Base-by-base conservation (phyloP, 1,140 invertebrate genomes). In the Pseudoatta argentina region DNA sequence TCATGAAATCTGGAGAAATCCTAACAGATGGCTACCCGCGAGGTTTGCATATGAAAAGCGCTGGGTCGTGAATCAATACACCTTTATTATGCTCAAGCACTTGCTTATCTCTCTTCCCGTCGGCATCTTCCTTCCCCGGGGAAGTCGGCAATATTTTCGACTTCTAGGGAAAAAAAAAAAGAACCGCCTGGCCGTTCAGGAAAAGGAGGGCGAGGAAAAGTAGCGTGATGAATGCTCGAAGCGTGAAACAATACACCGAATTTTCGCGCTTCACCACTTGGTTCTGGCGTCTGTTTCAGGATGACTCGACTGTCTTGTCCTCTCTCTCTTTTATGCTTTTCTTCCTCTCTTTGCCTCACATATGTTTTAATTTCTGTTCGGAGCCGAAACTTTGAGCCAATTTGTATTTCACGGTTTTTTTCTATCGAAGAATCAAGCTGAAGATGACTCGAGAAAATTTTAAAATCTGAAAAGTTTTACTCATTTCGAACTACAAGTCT, bases 11-110 rank as follows among this genome's bases (percentile, higher is more conserved):
- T 86, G 81, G 90, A 92, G 92, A 94, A 95, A 95, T 95, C 94
- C 93, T 94, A 94, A 95, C 92, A 93, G 94, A 95, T 95, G 93
- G 93, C 93, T 92, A 89, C 87, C 91, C 93, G 90, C 89, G 86
- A 93, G 82, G 92, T 95, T 95, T 95, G 94, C 95, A 95, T 95
- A 95, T 95, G 94, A 95, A 95, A 95, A 92, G 93, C 91, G 85
- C 72, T 79, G 85, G 71, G 73, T 78, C 69, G 91, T 86, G 93
- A 95, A 95, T 95, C 94, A 94, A 95, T 95, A 95, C 93, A 94
- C 94, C 94, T 95, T 95, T 95, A 95, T 95, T 93, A 93, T 94
- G 91, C 91, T 77, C 90, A 85, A 92, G 93, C 92, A 93, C 93
- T 95, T 94, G 93, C 94, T 95, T 95, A 95, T 95, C 94, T 94